Percentiles rank a stretch among this genome's conserved stretches.
phyloP scores from a whole-genome alignment of 1,140 invertebrate species.

The Elymnias hypermnestra region DNA sequence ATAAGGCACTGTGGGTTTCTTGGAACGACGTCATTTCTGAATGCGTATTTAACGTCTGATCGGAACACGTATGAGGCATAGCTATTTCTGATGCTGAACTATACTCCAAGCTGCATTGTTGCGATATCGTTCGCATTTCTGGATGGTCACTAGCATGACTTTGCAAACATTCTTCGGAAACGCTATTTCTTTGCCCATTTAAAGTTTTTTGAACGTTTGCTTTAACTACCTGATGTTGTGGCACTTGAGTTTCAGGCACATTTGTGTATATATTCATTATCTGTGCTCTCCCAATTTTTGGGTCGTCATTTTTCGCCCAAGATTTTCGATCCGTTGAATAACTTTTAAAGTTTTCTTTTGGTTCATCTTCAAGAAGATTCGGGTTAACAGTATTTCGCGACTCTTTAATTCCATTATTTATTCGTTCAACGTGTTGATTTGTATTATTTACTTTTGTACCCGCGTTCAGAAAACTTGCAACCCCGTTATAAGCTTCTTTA shows the following conservation, averaged over 20 bases:
- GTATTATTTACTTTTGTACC: conserved; percentile 87
- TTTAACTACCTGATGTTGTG: conserved; percentile 77
- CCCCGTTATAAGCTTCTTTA: conserved; percentile 77
- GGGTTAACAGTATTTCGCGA: conserved; percentile 70
- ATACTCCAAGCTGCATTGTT: conserved; percentile 73
- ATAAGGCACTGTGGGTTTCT: conserved; percentile 71
- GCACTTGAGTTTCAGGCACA: conserved; percentile 82
- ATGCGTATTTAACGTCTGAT: conserved; percentile 70
- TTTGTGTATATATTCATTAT: conserved; percentile 86
- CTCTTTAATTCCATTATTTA: conserved; percentile 74
- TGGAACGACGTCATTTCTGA: conserved; percentile 70
- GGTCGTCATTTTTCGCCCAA: conserved; percentile 51
- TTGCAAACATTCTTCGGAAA: conserved; percentile 65
- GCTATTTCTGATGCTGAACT: conserved; percentile 68
- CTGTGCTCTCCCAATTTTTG: conserved; percentile 71
- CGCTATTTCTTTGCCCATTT: conserved; percentile 53
- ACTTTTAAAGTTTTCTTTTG: conserved; percentile 68
- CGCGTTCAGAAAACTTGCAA: conserved; percentile 80
- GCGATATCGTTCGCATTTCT: conserved; percentile 71
- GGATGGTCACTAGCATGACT: conserved; percentile 57
- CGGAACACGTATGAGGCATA: conserved; percentile 68
- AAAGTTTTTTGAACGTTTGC: conserved; percentile 52
- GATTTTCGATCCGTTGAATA: conserved; percentile 51
- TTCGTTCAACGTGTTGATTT: conserved; percentile 83
- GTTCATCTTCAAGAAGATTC: conserved; percentile 79